Evolutionary conservation across 2,888 invertebrate genomes (phyloP), one percentile per base, ranked within the genome.

Genomic region (Polylopha cassiicola): DNA sequence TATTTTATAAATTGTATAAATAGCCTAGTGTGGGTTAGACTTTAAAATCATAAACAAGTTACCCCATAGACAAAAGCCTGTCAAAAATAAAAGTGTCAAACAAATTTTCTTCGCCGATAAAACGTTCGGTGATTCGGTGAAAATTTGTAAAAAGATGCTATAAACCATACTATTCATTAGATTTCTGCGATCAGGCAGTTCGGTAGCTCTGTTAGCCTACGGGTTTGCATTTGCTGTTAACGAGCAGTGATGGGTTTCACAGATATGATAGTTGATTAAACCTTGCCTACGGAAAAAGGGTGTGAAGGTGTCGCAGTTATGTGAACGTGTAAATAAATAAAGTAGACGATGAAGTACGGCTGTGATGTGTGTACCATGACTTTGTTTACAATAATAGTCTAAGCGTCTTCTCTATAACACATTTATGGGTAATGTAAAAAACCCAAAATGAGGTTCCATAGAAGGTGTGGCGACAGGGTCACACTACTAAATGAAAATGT

Each of bases 401-500:
- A 29, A 41, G 16, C n/a, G n/a, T 24, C 8, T 10, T 34, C 6
- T 27, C 34, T 10, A 29, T 30, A 34, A 33, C 34, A 4, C 10
- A 41, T 41, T 34, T 41, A 36, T 16, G 36, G 34, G 23, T 41
- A 16, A 20, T 20, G 14, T 29, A 11, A 20, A 6, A 3, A 13
- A 11, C 20, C 18, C 49, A 44, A 44, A 53, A 89, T 89, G 89
- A 84, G 87, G 57, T 94, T 94, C 73, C 93, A 93, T 79, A 88
- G 90, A 67, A 89, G 92, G 66, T 94, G 95, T 76, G 97, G 97
- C 41, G 92, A 93, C 55, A 88, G 94, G 58, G 93, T 97, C 53
- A 92, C 92, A 51, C 87, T 97, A 53, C 88, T 92, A 39, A 95
- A 96, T 81, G 91, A 92, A 55, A 93, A 93, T 76, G 89, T 91